A percentile compares a stretch with the other conserved stretches of the same genome.
Conservation (phyloP, 2,113 vertebrate species). For the Gallinago jamesoni region DNA sequence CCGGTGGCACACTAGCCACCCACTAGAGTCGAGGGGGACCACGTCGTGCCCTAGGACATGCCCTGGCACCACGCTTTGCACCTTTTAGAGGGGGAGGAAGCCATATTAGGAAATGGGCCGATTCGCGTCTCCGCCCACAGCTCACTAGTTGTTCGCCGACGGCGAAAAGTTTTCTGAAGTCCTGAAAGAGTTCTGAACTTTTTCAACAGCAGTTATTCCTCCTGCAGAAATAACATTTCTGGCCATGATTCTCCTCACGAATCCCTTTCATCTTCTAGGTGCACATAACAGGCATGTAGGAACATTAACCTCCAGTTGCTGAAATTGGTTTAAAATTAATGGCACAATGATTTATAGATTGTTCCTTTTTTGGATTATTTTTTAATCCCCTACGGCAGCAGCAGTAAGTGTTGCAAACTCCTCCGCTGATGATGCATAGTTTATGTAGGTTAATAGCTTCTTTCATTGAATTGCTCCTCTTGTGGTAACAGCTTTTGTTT, state of each 20-base stretch:
- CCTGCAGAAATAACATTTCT: background rate
- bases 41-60: fast-evolving
- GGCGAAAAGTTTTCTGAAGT: background rate
- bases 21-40: fast-evolving
- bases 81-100: fast-evolving
- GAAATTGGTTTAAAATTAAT: background rate
- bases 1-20: fast-evolving
- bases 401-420: background rate
- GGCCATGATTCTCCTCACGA: background rate
- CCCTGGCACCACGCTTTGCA: fast-evolving
- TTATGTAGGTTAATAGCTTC: background rate
- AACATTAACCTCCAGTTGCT: background rate
- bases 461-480: background rate
- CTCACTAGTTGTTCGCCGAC: fast-evolving
- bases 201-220: background rate
- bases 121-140: fast-evolving
- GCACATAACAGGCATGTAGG: background rate
- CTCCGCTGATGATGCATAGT: background rate
- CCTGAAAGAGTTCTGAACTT: background rate
- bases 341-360: background rate
- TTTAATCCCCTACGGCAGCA: background rate
- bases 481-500: background rate
- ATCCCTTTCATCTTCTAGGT: background rate
- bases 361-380: background rate
- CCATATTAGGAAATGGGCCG: fast-evolving